A percentile compares a stretch with the other conserved stretches of the same genome.
phyloP scores from a whole-genome alignment of 2,888 invertebrate genomes.

The Lissonota sp. region DNA sequence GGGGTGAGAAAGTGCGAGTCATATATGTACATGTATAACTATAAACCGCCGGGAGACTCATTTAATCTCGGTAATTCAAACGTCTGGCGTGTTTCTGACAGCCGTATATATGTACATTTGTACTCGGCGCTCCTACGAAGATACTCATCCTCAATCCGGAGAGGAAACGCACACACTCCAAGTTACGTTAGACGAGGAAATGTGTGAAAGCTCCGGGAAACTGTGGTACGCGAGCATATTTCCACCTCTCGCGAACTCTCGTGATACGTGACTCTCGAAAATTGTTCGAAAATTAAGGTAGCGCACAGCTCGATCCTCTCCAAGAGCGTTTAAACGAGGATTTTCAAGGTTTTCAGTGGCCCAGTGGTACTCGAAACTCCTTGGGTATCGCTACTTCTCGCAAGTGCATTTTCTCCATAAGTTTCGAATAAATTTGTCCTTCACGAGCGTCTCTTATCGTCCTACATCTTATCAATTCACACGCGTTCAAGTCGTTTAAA shows the following conservation, averaged over 20 bases:
- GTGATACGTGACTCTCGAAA: slow-evolving; percentile 52
- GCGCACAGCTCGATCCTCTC: slow-evolving; percentile 11
- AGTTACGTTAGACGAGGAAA: slow-evolving; percentile 7
- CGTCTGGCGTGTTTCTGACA: slow-evolving; percentile 33
- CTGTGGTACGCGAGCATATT: slow-evolving; percentile 4
- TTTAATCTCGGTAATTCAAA: slow-evolving; percentile 67
- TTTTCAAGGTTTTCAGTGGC: slow-evolving; percentile 49
- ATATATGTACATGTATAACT: too few species aligned
- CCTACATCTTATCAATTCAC: neutral
- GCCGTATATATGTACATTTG: neutral
- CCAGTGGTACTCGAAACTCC: slow-evolving; percentile 50
- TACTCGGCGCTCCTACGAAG: neutral
- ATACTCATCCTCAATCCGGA: neutral
- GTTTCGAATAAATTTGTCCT: slow-evolving; percentile 18
- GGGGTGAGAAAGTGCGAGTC: neutral
- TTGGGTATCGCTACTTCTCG: slow-evolving; percentile 19
- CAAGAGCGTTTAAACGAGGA: slow-evolving; percentile 14
- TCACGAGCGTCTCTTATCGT: slow-evolving; percentile 21
- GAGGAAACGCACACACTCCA: slow-evolving; percentile 1
- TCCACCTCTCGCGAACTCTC: slow-evolving; percentile 4
- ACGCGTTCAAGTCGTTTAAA: neutral
- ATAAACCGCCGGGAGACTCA: slow-evolving; percentile 37
- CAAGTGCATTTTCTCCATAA: slow-evolving; percentile 12
- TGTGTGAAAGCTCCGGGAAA: neutral
- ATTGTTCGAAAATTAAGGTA: slow-evolving; percentile 56